Percentiles rank a stretch among this genome's conserved stretches.
Conservation (phyloP, 2,113 vertebrate genomes). For the Condylura cristata region DNA sequence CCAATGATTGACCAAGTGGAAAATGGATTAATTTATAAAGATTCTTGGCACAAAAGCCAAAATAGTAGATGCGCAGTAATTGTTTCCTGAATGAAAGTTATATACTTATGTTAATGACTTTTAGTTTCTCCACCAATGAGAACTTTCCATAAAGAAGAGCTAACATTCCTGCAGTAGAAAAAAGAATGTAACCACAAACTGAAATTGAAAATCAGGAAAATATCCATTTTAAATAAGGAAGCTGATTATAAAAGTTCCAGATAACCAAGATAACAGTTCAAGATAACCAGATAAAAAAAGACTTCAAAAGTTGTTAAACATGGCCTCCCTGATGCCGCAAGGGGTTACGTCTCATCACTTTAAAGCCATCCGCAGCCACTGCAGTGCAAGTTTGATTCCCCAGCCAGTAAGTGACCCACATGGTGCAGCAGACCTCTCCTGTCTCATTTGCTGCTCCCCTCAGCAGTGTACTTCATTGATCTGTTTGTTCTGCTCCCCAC, state of each 20-base stretch:
- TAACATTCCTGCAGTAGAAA: conserved; percentile 17
- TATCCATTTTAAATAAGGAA: background rate
- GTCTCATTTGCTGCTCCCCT: no score
- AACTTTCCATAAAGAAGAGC: conserved; percentile 34
- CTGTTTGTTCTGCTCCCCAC: no score
- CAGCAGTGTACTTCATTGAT: no score
- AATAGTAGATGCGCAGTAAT: conserved; percentile 10
- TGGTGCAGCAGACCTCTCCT: no score
- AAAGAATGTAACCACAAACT: conserved; percentile 7
- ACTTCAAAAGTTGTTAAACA: background rate
- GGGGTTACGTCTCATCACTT: no score
- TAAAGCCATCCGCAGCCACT: no score
- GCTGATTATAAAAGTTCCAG: background rate
- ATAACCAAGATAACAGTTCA: background rate
- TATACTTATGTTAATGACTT: background rate
- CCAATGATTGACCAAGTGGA: conserved; percentile 28
- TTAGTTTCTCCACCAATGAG: background rate
- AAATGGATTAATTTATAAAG: conserved; percentile 51
- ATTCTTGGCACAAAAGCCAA: conserved; percentile 22
- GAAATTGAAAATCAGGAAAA: conserved; percentile 26
- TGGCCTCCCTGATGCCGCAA: no score
- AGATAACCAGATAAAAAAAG: background rate
- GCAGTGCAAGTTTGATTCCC: no score
- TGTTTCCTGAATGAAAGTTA: conserved; percentile 29
- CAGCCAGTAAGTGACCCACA: no score